Base-by-base conservation (phyloP, 2,797 vertebrate genomes). In the Molossus molossus region DNA sequence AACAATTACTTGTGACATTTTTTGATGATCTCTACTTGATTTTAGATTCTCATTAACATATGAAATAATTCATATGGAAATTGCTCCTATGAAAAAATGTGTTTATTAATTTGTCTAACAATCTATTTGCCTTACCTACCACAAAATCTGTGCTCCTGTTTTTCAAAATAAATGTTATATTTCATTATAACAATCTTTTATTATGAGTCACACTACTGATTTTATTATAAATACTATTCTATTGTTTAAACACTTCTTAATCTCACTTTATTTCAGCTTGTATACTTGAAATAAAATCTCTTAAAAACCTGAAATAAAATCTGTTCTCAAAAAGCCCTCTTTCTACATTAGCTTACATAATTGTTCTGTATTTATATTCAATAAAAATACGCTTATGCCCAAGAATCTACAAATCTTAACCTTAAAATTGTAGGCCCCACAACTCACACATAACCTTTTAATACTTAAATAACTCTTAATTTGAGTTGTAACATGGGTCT, bases 21-120 rank as follows among this genome's bases (percentile, higher is more conserved):
- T 96, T 29, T 88, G 94, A 87, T 77, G 14, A 96, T 95, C 80
- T 84, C 60, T 90, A 90, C 53, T 96, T 96, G 80, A 96, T 93
- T 95, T 97, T 96, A 83, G 92, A 97, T 95, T 77, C 81, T 79
- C 85, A 81, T 87, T 83, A 80, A 72, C 1, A 65, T 18, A 72
- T 21, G 58, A 96, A 92, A 64, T 77, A 86, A 90, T 45, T 73
- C 79, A 92, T 27, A 85, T 40, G 13, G 9, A 96, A 93, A 92
- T 29, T 81, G 10, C 11, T 88, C 25, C 5, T 40, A 69, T 70
- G 57, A 87, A 90, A 45, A 80, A 62, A 5, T 60, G 6, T 0
- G 55, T 33, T 67, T 76, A 80, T 58, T 88, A 45, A 72, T 89
- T 69, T 73, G 7, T 67, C 3, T 37, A 37, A 83, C 10, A 75